Conservation (phyloP, 92 coral and sea anemone species). For the Porites lobata region DNA sequence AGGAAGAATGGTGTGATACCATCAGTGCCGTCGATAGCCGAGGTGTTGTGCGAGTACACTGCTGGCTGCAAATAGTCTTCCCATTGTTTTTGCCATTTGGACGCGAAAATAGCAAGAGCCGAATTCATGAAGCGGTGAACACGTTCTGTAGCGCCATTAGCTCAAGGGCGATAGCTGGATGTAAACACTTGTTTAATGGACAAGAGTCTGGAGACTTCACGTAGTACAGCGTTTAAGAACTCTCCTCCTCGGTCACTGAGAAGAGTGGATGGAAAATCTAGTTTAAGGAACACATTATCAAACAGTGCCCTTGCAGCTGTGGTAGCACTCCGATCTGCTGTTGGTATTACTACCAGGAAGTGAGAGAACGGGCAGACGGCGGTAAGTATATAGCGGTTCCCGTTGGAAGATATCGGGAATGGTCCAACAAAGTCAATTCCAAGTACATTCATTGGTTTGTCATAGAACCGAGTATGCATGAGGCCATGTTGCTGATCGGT, state of each 20-base stretch:
- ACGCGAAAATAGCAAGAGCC: conserved; percentile 36
- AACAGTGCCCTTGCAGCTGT: conserved; percentile 54
- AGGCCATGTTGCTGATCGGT: conserved; percentile 36
- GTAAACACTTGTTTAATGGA: conserved; percentile 63
- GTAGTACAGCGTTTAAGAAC: conserved; percentile 56
- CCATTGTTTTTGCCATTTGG: conserved; percentile 45
- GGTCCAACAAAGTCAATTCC: conserved; percentile 61
- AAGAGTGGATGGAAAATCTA: conserved; percentile 45
- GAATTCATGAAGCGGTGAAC: conserved; percentile 66
- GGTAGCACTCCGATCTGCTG: conserved; percentile 38
- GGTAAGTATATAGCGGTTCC: conserved; percentile 31
- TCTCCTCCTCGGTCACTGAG: conserved; percentile 62
- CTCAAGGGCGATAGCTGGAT: conserved; percentile 47
- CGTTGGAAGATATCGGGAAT: conserved; percentile 23
- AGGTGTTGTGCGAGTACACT: conserved; percentile 37
- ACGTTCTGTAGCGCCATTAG: conserved; percentile 66
- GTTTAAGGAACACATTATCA: conserved; percentile 41
- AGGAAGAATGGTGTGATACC: conserved; percentile 45
- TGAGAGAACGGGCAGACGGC: conserved; percentile 17
- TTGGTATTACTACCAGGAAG: conserved; percentile 48
- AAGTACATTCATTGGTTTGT: conserved; percentile 35
- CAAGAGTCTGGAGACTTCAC: conserved; percentile 19
- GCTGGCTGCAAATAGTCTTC: conserved; percentile 33
- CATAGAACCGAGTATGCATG: conserved; percentile 19
- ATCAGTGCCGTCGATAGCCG: conserved; percentile 38